Base-by-base conservation (phyloP, 2,113 vertebrate genomes). In the Nerophis lumbriciformis region DNA sequence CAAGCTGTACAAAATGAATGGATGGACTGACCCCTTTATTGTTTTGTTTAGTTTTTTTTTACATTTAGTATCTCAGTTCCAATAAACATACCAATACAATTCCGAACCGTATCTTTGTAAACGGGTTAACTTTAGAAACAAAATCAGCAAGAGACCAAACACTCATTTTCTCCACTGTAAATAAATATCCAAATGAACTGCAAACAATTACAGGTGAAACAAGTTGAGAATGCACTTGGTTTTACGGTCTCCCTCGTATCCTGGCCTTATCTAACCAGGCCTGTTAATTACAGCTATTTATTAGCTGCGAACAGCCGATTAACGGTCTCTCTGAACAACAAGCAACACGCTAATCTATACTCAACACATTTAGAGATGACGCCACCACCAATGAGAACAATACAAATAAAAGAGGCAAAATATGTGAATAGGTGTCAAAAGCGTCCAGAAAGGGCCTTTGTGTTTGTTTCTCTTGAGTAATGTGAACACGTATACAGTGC, bases 271-370 rank as follows among this genome's bases (percentile, higher is more conserved):
- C 71, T 73, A 74, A 74, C 68, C 39, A 81, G 48, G 81, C 61
- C 78, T 69, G 77, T 71, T 82, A 89, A 90, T 87, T 58, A 83
- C 50, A 84, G 72, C 79, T 56, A 69, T 85, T 90, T 85, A 44
- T 83, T 75, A 89, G 76, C 65, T 12, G 69, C 71, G 61, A 60
- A 77, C 74, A 85, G 64, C 44, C 61, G 75, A 77, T 66, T 75
- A 88, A 75, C 76, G 76, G 51, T n/a, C 76, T 71, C 85, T 81
- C 15, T 62, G 73, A 69, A 86, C 69, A 81, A 82, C 61, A 85
- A 73, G 66, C 69, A 38, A 76, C 66, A 75, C 79, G 87, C 80
- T 65, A 75, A 82, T 85, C 76, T 73, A 61, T 44, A 63, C n/a
- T 61, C 79, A 86, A 50, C 75, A 80, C 61, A 81, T 69, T 72